A percentile compares a stretch with the other conserved stretches of the same genome.
These are phyloP conservation scores for Nerophis lumbriciformis DNA, from an alignment of 2,113 vertebrate species.

Conservation along the genomic window DNA sequence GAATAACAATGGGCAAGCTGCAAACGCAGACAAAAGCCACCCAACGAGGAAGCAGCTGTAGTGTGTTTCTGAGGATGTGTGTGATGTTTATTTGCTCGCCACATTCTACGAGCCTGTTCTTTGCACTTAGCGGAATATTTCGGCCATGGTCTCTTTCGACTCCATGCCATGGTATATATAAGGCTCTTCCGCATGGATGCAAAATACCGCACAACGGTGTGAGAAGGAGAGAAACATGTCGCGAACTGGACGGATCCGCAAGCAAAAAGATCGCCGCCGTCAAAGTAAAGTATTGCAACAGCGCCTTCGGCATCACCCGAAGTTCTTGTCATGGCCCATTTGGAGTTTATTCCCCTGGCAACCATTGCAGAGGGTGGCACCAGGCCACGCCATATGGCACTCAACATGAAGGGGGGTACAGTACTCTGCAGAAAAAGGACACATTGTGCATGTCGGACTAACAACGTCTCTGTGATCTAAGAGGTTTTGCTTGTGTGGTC, in stretches of 20 bases:
- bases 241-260: conserved; percentile 3
- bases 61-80: conserved; percentile 20
- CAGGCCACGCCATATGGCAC: conserved; percentile 53
- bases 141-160: conserved; percentile 26
- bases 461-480: conserved; percentile 42
- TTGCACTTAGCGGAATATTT: conserved; percentile 31
- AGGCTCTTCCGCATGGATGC: conserved; percentile 33
- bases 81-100: conserved; percentile 23
- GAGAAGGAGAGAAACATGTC: conserved; percentile 10
- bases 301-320: conserved; percentile 28
- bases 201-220: conserved; percentile 47
- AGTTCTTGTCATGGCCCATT: conserved; percentile 35
- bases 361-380: conserved; percentile 34
- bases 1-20: conserved; percentile 15
- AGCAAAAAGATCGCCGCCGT: conserved; percentile 17
- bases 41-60: conserved; percentile 22
- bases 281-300: conserved; percentile 23
- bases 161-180: conserved; percentile 24
- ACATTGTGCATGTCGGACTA: conserved; percentile 24
- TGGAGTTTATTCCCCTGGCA: conserved; percentile 22
- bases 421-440: conserved; percentile 25
- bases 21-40: conserved; percentile 29
- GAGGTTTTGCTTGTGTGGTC: conserved; percentile 15
- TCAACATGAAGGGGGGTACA: conserved; percentile 18
- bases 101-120: conserved; percentile 4